Evolutionary conservation across 1,140 invertebrate species (phyloP), one percentile per base, ranked within the genome.

Genomic region (Dolichoris vasculosae): DNA sequence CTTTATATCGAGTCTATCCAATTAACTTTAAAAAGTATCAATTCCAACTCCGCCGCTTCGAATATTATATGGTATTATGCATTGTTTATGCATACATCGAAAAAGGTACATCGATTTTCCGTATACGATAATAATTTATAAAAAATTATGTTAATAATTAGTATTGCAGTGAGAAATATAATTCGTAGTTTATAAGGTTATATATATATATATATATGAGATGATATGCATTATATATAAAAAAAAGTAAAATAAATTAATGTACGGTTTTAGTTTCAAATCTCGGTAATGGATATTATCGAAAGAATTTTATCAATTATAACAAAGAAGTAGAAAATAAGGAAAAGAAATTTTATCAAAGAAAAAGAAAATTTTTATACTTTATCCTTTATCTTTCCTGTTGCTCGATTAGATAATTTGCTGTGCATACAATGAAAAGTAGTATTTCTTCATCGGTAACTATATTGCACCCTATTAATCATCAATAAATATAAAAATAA

Each of bases 401-500:
- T 20, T 38, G 23, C 15, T 69, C 11, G 9, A 71, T 35, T 43
- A 51, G 67, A 82, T 82, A 73, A 73, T 73, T 82, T 55, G 73
- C 3, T 59, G 9, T 20, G 23, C 26, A 55, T n/a, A 46, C 32
- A 48, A 43, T 30, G 71, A 48, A 55, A 43, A 48, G 30, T 2
- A n/a, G 69, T 64, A 46, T 82, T 83, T 48, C 38, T 77, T 83
- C 77, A 64, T 64, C 55, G 20, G 2, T n/a, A 83, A 59, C 26
- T n/a, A 9, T 59, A 51, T 51, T 59, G 59, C 46, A n/a, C 59
- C 59, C 32, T n/a, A 71, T 84, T 79, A 55, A 67, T 78, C 55
- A 35, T 48, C 11, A 32, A 35, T 11, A 32, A 17, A 0, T 77
- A 77, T 76, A 40, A 67, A 35, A 51, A 71, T 35, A 55, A 63